Evolutionary conservation across 2,797 vertebrate species (phyloP).

Genomic region (Anguilla obscura): DNA sequence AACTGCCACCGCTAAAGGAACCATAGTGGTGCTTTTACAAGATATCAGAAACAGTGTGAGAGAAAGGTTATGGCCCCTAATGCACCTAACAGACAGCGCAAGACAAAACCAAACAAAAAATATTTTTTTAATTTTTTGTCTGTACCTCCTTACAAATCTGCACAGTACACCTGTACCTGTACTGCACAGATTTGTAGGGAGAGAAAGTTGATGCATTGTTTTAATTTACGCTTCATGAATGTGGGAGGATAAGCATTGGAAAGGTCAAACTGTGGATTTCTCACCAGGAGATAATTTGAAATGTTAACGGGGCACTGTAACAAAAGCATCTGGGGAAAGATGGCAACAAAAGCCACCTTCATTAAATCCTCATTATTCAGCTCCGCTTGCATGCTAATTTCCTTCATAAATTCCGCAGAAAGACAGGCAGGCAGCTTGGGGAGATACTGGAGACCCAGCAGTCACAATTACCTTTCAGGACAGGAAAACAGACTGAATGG

Average conservation of each 20-base stretch:
- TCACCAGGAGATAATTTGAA: slow-evolving; percentile 25
- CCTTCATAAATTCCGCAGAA: slow-evolving; percentile 15
- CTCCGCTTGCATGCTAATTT: slow-evolving; percentile 19
- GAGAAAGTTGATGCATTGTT: slow-evolving; percentile 19
- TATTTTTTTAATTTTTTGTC: background rate
- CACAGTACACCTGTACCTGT: background rate
- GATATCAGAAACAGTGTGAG: background rate
- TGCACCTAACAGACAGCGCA: background rate
- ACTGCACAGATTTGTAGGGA: background rate
- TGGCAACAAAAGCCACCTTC: slow-evolving; percentile 25
- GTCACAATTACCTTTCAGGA: slow-evolving; percentile 17
- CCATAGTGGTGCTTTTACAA: background rate
- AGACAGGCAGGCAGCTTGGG: background rate
- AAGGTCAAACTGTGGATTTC: slow-evolving; percentile 34
- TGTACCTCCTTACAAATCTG: background rate
- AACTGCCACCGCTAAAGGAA: background rate
- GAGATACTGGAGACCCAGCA: background rate
- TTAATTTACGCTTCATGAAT: slow-evolving; percentile 22
- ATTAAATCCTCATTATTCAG: slow-evolving; percentile 26
- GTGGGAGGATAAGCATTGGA: slow-evolving; percentile 5
- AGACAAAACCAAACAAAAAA: background rate
- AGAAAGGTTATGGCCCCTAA: background rate
- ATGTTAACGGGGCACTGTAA: slow-evolving; percentile 27
- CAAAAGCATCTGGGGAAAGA: slow-evolving; percentile 12
- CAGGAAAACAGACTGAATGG: background rate